Base-by-base conservation (phyloP, 2,113 vertebrate species). In the Cairina moschata region DNA sequence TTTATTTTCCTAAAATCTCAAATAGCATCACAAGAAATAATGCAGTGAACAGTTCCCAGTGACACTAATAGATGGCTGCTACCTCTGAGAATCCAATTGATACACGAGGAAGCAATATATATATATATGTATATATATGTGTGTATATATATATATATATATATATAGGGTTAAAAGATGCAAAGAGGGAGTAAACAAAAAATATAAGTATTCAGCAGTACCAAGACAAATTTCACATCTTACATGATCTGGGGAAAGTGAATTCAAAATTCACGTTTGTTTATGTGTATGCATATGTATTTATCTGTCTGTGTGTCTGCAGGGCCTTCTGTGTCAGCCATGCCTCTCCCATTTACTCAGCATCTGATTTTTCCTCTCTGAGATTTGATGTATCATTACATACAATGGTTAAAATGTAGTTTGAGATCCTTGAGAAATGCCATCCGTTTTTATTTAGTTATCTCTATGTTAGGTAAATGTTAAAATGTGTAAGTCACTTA, bases 221-320 rank as follows among this genome's bases (percentile, higher is more conserved):
- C 11, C 25, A 83, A 72, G 34, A 54, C 1, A 76, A 73, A 91
- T 60, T 48, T 88, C 58, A 62, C 38, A n/a, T 9, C 2, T 34
- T 82, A 28, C 52, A 48, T 52, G 26, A 55, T 50, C 13, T 59
- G 81, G 13, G 9, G 21, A 78, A 95, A 69, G 44, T 36, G 12
- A 79, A 78, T 75, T 86, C 6, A 75, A 72, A 84, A 56, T 60
- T 84, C 20, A 56, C 36, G 46, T 63, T 58, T 32, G 38, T 46
- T 80, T 50, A 29, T n/a, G 18, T 0, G 4, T 54, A 14, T 18
- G 2, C 7, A 17, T 29, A 29, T 36, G 2, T 36, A 8, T 6
- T 12, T 34, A 18, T 28, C 23, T 78, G 3, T 23, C 7, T 52
- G 11, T 34, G 34, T 56, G 23, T 3, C 1, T 13, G 25, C 31